Percentiles rank a stretch among this genome's conserved stretches.
These are phyloP conservation scores for Passer domesticus DNA, from an alignment of 2,113 vertebrate genomes.

Conservation along the genomic window DNA sequence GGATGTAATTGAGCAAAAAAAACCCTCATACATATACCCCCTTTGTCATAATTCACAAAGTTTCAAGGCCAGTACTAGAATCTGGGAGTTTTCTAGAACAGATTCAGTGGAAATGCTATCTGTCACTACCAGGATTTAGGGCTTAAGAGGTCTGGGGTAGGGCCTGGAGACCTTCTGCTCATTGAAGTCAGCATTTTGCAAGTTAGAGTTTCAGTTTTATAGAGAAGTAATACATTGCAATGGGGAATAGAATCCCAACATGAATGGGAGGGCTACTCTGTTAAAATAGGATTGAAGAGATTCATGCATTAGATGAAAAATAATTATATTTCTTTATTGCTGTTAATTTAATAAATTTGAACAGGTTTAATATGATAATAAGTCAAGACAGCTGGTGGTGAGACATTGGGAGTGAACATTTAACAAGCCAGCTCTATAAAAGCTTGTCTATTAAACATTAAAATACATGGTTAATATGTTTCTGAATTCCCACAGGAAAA, in stretches of 20 bases:
- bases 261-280: neutral
- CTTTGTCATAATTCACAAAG: neutral
- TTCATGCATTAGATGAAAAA: neutral
- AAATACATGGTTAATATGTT: neutral
- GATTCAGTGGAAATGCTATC: neutral
- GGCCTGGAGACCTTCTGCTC: neutral
- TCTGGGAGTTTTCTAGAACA: neutral
- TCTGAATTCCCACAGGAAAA: neutral
- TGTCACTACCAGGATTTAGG: neutral
- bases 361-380: neutral
- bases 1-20: neutral
- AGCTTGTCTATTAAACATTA: neutral
- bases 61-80: neutral
- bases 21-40: neutral
- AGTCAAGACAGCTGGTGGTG: neutral
- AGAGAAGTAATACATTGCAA: accelerated
- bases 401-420: neutral
- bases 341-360: neutral
- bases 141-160: neutral
- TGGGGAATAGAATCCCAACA: neutral
- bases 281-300: neutral
- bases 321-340: neutral
- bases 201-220: neutral
- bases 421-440: neutral
- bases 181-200: neutral